Conservation (phyloP, 2,888 invertebrate species). For the Stenichneumon culpator region DNA sequence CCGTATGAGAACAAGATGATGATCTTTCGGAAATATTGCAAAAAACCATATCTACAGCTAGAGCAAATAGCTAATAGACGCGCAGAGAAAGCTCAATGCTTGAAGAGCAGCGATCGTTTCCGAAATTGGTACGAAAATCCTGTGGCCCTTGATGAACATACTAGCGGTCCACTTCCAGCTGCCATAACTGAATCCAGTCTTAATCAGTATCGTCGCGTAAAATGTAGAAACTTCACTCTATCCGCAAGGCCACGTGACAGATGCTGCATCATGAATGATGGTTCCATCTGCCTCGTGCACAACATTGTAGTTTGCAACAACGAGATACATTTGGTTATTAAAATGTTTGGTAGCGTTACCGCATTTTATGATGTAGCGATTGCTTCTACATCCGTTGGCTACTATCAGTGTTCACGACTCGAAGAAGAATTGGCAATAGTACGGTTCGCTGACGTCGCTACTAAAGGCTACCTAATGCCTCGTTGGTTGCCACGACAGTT, state of each 20-base stretch:
- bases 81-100: slow-evolving; percentile 20
- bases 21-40: slow-evolving; percentile 32
- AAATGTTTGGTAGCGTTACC: background rate
- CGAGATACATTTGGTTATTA: background rate
- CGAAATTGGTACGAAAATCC: background rate
- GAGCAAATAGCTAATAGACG: slow-evolving; percentile 55
- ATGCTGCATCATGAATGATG: background rate
- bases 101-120: background rate
- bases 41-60: slow-evolving; percentile 43
- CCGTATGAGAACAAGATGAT: slow-evolving; percentile 60
- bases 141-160: background rate
- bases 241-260: background rate
- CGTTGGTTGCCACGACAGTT: slow-evolving; percentile 1
- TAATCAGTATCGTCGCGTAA: background rate
- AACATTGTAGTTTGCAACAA: slow-evolving; percentile 20
- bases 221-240: background rate
- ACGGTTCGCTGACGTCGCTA: background rate
- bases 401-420: background rate
- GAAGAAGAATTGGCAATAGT: background rate
- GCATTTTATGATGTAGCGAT: background rate
- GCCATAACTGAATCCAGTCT: background rate
- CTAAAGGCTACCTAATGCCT: slow-evolving; percentile 6
- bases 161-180: background rate
- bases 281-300: background rate
- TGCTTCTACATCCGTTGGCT: background rate